phyloP scores from a whole-genome alignment of 2,797 vertebrate species.

The Amblyopsis hoosieri region DNA sequence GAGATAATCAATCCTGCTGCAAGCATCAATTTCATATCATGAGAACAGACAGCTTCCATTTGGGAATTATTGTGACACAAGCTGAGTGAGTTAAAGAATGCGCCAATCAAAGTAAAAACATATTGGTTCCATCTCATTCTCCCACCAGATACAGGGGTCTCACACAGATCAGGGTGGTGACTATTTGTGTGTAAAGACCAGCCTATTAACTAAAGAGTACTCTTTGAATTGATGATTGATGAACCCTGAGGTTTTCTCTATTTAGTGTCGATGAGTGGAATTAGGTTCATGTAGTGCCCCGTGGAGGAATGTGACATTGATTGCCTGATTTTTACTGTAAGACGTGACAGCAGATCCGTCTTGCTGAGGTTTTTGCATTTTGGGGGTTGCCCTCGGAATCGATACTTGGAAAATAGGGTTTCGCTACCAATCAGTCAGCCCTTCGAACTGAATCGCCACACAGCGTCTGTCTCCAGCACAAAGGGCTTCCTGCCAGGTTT shows the following conservation, averaged over 20 bases:
- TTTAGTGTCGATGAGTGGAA: constrained; percentile 69
- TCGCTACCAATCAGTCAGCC: constrained; percentile 58
- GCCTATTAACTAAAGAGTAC: constrained; percentile 68
- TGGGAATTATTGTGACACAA: constrained; percentile 41
- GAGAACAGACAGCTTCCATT: constrained; percentile 43
- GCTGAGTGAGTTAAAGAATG: constrained; percentile 41
- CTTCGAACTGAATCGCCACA: constrained; percentile 56
- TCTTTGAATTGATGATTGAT: constrained; percentile 75
- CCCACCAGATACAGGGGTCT: constrained; percentile 31
- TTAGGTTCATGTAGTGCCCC: constrained; percentile 54
- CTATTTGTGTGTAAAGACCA: constrained; percentile 56
- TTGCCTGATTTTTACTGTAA: constrained; percentile 73
- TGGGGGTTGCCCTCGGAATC: constrained; percentile 53
- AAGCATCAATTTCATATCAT: constrained; percentile 54
- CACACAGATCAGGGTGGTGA: constrained; percentile 45
- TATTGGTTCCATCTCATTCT: constrained; percentile 33
- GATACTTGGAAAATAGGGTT: constrained; percentile 74
- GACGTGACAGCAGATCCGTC: constrained; percentile 71
- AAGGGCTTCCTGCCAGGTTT: constrained; percentile 22
- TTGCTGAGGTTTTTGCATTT: constrained; percentile 73
- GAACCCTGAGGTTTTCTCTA: constrained; percentile 59
- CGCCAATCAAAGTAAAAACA: constrained; percentile 47
- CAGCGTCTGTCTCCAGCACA: constrained; percentile 26
- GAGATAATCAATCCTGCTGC: constrained; percentile 51
- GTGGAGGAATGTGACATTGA: constrained; percentile 63